Evolutionary conservation across 1,140 invertebrate genomes (phyloP).

Genomic region (Ganaspis sp.): DNA sequence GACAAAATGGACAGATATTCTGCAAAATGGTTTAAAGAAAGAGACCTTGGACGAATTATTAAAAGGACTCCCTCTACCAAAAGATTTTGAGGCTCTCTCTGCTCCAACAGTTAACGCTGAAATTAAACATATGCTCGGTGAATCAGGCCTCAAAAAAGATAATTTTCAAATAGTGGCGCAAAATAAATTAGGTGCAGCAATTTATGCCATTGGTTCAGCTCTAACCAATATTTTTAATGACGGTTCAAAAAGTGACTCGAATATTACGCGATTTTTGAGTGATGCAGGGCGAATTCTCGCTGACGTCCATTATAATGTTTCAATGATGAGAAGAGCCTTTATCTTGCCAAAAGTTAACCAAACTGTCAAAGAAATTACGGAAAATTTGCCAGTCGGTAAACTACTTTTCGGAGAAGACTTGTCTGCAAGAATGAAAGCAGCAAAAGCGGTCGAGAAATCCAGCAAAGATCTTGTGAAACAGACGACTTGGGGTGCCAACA

Average conservation of each 20-base stretch:
- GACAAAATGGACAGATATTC: neutral
- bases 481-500: no score
- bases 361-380: neutral
- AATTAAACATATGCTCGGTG: neutral
- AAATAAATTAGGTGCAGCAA: conserved; percentile 6
- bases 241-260: neutral
- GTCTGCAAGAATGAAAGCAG: no score
- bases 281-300: neutral
- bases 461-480: no score
- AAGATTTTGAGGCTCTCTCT: neutral
- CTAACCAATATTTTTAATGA: neutral
- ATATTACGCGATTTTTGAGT: neutral
- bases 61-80: neutral
- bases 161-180: neutral
- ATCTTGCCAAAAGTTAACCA: neutral
- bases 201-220: neutral
- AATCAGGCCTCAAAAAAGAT: neutral
- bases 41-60: neutral
- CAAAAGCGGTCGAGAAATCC: no score
- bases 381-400: neutral
- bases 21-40: neutral
- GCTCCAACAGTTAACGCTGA: neutral
- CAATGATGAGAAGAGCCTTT: neutral
- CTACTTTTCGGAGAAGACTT: neutral
- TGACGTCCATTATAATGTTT: no score